Conservation (phyloP, 2,888 invertebrate species). For the Malacosoma neustria region DNA sequence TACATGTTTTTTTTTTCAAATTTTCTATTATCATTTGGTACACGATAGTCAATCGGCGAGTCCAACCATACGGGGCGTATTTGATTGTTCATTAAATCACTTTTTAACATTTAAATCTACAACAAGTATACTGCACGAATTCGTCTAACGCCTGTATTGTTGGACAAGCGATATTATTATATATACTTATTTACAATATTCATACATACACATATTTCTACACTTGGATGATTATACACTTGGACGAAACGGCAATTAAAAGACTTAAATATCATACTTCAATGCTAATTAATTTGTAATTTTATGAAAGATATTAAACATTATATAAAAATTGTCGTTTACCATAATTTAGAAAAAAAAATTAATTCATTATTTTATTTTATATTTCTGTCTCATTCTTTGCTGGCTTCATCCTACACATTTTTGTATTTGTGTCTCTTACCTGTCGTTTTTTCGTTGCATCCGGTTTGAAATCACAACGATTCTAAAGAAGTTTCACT, state of each 20-base stretch:
- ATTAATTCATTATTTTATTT: no score
- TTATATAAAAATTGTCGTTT: no score
- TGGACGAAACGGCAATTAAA: conserved; percentile 8
- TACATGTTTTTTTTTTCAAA: conserved; percentile 39
- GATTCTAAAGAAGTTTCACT: no score
- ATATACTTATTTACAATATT: conserved; percentile 22
- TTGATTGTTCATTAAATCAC: conserved; percentile 14
- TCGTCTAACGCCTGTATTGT: conserved; percentile 36
- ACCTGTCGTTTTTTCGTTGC: no score
- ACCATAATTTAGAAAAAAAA: no score
- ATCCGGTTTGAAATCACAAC: no score
- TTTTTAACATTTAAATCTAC: conserved; percentile 13
- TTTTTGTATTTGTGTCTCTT: no score
- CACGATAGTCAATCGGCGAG: conserved; percentile 40
- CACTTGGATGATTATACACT: conserved; percentile 8
- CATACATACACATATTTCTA: not conserved
- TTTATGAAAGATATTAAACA: no score
- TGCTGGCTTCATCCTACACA: no score
- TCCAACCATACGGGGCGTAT: conserved; percentile 50
- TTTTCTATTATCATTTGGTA: conserved; percentile 64
- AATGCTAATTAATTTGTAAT: no score
- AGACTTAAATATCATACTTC: no score
- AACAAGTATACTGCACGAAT: conserved; percentile 10
- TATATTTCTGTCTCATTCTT: no score
- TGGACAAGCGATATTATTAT: conserved; percentile 41